phyloP scores from a whole-genome alignment of 2,888 invertebrate species.

The Drosophila parthenogenetica region DNA sequence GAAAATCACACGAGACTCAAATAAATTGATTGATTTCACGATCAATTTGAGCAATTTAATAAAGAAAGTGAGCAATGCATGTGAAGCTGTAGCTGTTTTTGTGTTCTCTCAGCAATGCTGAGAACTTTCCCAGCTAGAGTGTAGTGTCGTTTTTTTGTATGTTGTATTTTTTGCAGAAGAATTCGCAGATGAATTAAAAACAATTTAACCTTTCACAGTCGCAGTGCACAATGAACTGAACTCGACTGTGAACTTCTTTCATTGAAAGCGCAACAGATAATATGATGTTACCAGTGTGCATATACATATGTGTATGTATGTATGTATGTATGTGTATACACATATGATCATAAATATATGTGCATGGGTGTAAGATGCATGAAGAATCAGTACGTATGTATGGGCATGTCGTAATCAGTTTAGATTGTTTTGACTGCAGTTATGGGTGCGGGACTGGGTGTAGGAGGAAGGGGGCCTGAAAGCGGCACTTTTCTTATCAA shows the following conservation, averaged over 20 bases:
- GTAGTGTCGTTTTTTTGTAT: constrained; percentile 5
- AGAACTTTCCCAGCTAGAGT: constrained; percentile 21
- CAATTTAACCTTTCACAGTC: constrained; percentile 77
- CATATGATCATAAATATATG: constrained; percentile 5
- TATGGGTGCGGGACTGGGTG: constrained; percentile 1
- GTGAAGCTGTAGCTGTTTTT: constrained; percentile 2
- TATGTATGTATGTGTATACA: constrained; percentile 23
- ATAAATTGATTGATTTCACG: constrained; percentile 68
- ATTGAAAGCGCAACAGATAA: constrained; percentile 62
- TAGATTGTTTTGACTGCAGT: constrained; percentile 71
- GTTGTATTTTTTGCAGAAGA: constrained; percentile 48
- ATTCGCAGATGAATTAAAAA: constrained; percentile 78
- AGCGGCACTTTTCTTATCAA: constrained; percentile 65
- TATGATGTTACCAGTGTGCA: constrained; percentile 44
- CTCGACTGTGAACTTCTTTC: constrained; percentile 77
- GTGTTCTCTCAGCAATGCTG: constrained; percentile 10
- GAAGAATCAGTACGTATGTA: neutral
- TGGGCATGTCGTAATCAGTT: constrained; percentile 54
- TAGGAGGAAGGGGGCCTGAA: constrained; percentile 15
- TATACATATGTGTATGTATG: constrained; percentile 36
- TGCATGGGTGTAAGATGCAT: neutral
- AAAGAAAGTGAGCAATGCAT: constrained; percentile 13
- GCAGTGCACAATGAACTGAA: constrained; percentile 74
- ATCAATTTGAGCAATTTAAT: constrained; percentile 68
- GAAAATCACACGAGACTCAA: constrained; percentile 36